Percentiles rank a stretch among this genome's conserved stretches.
phyloP scores from a whole-genome alignment of 2,888 invertebrate species.

The Carpatolechia fugitivella region DNA sequence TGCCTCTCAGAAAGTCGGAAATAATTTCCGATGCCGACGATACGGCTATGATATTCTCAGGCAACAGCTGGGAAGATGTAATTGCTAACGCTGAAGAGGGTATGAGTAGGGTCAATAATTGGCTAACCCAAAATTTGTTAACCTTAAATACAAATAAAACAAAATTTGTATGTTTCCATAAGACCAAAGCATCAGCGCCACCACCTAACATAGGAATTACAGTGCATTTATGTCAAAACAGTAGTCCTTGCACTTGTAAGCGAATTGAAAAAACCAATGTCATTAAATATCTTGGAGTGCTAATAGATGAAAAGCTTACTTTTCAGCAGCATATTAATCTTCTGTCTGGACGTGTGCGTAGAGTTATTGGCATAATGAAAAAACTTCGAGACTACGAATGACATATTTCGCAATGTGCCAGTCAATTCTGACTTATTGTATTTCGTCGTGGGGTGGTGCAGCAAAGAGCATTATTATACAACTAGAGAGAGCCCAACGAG shows the following conservation, averaged over 20 bases:
- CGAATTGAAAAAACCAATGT: background rate
- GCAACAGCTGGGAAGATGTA: background rate
- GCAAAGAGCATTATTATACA: background rate
- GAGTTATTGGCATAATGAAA: background rate
- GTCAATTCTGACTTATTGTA: constrained; percentile 16
- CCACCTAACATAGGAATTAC: background rate
- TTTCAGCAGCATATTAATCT: background rate
- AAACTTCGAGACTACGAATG: background rate
- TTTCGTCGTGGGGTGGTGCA: constrained; percentile 14
- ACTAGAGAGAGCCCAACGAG: constrained; percentile 17
- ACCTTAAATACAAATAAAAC: background rate
- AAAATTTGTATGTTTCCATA: background rate
- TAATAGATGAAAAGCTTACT: background rate
- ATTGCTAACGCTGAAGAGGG: background rate
- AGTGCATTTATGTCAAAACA: background rate
- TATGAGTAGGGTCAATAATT: background rate
- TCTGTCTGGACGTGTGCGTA: background rate
- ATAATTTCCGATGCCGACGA: background rate
- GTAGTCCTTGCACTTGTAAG: background rate
- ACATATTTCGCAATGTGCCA: constrained; percentile 13
- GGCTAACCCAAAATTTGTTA: background rate
- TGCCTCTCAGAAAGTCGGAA: background rate
- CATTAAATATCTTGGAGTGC: background rate
- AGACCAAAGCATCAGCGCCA: background rate
- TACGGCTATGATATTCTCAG: background rate